phyloP scores from a whole-genome alignment of 2,888 invertebrate genomes.

The Kryphioiulus occultus region DNA sequence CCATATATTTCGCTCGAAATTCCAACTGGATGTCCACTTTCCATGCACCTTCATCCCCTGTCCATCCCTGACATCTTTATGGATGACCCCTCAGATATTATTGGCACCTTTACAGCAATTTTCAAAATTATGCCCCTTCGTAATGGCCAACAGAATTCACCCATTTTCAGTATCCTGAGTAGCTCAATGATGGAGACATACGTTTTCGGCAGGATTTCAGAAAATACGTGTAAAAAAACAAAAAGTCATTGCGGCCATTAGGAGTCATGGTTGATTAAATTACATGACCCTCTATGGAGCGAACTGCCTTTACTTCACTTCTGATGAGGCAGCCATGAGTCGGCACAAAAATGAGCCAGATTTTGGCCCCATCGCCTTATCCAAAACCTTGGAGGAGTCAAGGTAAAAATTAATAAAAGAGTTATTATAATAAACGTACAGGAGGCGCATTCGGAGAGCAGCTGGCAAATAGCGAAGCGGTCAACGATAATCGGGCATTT shows the following conservation, averaged over 20 bases:
- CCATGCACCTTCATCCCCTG: too few species aligned
- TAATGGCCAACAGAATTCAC: too few species aligned
- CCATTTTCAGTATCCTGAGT: too few species aligned
- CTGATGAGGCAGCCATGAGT: background rate
- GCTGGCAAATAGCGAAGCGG: background rate
- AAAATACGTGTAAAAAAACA: background rate
- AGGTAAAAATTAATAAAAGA: background rate
- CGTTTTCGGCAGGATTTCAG: too few species aligned
- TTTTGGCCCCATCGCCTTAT: background rate
- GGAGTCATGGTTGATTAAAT: background rate
- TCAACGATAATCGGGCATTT: background rate
- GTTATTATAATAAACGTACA: background rate
- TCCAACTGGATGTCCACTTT: too few species aligned
- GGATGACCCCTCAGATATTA: too few species aligned
- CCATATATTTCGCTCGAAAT: too few species aligned
- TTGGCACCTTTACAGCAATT: too few species aligned
- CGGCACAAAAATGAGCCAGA: background rate
- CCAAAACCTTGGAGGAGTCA: background rate
- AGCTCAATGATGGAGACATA: too few species aligned
- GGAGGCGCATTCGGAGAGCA: background rate
- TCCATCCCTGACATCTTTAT: too few species aligned
- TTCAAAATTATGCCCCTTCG: too few species aligned
- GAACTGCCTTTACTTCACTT: background rate
- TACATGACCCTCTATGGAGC: background rate
- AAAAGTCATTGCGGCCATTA: background rate